Conservation (phyloP, 2,888 invertebrate genomes). For the Proisotoma minuta region DNA sequence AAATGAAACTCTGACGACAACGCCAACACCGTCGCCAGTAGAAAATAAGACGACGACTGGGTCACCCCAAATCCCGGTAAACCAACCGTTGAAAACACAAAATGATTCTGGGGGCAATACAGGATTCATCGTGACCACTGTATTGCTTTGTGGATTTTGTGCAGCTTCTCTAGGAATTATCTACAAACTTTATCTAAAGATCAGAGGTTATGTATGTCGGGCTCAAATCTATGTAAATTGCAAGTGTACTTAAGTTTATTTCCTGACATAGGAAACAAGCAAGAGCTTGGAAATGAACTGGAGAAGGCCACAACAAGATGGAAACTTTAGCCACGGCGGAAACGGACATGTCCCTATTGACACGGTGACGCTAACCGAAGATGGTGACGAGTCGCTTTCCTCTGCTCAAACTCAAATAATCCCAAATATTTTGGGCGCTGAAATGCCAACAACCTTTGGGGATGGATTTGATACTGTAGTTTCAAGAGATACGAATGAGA, state of each 20-base stretch:
- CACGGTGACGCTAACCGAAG: too few species aligned
- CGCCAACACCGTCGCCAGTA: not conserved
- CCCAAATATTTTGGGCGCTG: too few species aligned
- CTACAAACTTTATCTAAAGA: not conserved
- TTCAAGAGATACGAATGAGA: not conserved
- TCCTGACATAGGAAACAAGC: too few species aligned
- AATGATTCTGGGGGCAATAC: not conserved
- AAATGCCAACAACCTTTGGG: not conserved
- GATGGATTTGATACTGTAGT: not conserved
- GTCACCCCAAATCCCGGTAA: not conserved
- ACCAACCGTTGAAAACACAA: not conserved
- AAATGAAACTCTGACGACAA: not conserved
- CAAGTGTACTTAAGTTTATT: too few species aligned
- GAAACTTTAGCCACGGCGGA: not conserved
- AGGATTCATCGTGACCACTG: not conserved
- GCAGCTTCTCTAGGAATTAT: not conserved
- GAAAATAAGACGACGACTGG: not conserved
- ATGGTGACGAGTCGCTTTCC: too few species aligned
- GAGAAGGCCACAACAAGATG: too few species aligned
- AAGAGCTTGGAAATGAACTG: too few species aligned
- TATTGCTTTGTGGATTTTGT: not conserved
- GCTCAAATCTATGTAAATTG: too few species aligned
- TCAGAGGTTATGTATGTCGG: not conserved
- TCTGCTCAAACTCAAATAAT: too few species aligned
- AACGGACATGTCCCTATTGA: too few species aligned